These are phyloP conservation scores for Xestia rhomboidea DNA, from an alignment of 2,888 invertebrate species.

Conservation along the genomic window DNA sequence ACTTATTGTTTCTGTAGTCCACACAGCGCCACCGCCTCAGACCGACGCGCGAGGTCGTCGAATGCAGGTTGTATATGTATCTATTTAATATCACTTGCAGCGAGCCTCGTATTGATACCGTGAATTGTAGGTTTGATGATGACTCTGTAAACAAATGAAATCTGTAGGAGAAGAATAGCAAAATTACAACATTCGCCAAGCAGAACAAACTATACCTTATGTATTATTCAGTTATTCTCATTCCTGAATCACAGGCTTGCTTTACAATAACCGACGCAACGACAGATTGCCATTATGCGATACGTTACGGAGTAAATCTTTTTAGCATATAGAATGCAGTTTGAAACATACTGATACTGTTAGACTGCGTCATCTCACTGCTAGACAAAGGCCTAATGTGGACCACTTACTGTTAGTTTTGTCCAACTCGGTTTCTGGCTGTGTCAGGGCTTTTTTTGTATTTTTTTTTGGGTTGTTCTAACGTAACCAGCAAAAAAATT, in stretches of 20 bases:
- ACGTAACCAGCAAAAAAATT: neutral
- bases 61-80: constrained; percentile 87
- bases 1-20: constrained; percentile 86
- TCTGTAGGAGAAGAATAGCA: neutral
- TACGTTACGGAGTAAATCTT: neutral
- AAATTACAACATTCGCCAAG: neutral
- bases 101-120: constrained; percentile 87
- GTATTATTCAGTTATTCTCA: neutral
- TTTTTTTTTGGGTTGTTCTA: too few relatives aligned
- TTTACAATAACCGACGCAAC: neutral
- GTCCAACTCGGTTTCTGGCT: neutral
- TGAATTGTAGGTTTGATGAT: constrained; percentile 82
- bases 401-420: neutral
- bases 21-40: constrained; percentile 87
- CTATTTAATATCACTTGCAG: constrained; percentile 87
- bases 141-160: constrained; percentile 61
- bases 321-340: neutral
- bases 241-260: neutral
- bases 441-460: neutral
- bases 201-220: neutral
- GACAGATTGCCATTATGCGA: neutral
- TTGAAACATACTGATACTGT: neutral
- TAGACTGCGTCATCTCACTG: neutral
- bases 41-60: constrained; percentile 72
- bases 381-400: neutral